phyloP scores from a whole-genome alignment of 1,140 invertebrate genomes.

The Periplaneta americana region DNA sequence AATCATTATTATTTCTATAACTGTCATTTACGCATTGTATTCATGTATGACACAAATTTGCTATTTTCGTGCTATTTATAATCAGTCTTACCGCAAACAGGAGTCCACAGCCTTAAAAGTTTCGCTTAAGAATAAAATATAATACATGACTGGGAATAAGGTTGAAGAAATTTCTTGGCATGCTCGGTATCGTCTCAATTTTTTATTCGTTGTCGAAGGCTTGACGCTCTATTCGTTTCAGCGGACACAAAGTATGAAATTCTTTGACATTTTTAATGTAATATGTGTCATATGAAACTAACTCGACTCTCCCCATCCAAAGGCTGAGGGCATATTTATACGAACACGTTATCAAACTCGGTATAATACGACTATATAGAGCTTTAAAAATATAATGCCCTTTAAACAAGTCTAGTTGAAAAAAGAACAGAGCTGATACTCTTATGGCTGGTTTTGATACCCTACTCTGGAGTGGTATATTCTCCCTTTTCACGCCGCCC shows the following conservation, averaged over 20 bases:
- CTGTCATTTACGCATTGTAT: no score
- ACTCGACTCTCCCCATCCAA: not conserved
- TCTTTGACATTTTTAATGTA: not conserved
- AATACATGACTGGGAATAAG: not conserved
- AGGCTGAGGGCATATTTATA: not conserved
- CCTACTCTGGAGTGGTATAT: not conserved
- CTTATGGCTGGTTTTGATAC: not conserved
- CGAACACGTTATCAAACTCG: not conserved
- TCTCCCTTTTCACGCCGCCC: not conserved
- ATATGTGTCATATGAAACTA: constrained; percentile 16
- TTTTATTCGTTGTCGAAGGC: not conserved
- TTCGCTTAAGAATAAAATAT: not conserved
- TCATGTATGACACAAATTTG: no score
- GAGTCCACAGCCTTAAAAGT: not conserved
- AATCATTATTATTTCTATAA: no score
- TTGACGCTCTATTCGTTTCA: not conserved
- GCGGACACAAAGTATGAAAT: not conserved
- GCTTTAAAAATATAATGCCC: constrained; percentile 8
- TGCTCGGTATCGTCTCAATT: not conserved
- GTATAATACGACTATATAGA: not conserved
- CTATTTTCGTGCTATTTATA: not conserved
- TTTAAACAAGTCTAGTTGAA: not conserved
- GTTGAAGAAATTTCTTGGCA: not conserved
- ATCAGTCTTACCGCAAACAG: not conserved
- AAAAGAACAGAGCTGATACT: not conserved